Conservation (phyloP, 2,888 invertebrate genomes). For the Pogonocherus hispidulus region DNA sequence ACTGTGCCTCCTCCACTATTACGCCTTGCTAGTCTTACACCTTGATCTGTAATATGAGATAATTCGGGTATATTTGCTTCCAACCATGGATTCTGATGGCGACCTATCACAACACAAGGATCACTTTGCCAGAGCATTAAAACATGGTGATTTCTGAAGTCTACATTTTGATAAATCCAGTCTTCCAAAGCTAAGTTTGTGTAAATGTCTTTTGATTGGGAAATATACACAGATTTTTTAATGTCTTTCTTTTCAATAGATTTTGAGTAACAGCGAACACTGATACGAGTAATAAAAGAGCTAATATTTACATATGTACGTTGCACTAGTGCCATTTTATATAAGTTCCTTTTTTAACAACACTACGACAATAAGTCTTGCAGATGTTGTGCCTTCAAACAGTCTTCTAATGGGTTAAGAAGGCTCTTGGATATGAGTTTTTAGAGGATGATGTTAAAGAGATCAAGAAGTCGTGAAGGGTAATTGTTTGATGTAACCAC, state of each 20-base stretch:
- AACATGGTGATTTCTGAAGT: conserved; percentile 86
- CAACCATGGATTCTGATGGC: conserved; percentile 97
- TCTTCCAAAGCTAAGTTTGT: conserved; percentile 96
- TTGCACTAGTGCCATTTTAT: conserved; percentile 62
- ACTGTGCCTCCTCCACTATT: conserved; percentile 98
- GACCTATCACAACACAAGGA: conserved; percentile 95
- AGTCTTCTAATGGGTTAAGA: conserved; percentile 49
- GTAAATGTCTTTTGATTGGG: conserved; percentile 91
- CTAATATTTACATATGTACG: conserved; percentile 53
- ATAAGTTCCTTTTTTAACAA: conserved; percentile 1
- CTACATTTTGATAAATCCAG: conserved; percentile 92
- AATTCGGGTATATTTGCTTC: conserved; percentile 86
- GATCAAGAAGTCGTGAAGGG: conserved; percentile 89
- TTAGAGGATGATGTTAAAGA: conserved; percentile 83
- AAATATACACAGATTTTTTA: conserved; percentile 91
- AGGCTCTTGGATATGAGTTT: conserved; percentile 67
- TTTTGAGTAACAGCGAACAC: conserved; percentile 47
- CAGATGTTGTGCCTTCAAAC: conserved; percentile 54
- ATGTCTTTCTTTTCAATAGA: conserved; percentile 67
- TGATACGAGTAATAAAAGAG: conserved; percentile 50
- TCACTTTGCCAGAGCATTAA: conserved; percentile 94
- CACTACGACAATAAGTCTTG: conserved; percentile 40
- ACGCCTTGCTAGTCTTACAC: conserved; percentile 85
- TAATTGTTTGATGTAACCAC: conserved; percentile 94
- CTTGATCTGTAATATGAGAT: conserved; percentile 70